These are phyloP conservation scores for Trachelus stipa DNA, from an alignment of 2,888 invertebrate species.

Conservation along the genomic window DNA sequence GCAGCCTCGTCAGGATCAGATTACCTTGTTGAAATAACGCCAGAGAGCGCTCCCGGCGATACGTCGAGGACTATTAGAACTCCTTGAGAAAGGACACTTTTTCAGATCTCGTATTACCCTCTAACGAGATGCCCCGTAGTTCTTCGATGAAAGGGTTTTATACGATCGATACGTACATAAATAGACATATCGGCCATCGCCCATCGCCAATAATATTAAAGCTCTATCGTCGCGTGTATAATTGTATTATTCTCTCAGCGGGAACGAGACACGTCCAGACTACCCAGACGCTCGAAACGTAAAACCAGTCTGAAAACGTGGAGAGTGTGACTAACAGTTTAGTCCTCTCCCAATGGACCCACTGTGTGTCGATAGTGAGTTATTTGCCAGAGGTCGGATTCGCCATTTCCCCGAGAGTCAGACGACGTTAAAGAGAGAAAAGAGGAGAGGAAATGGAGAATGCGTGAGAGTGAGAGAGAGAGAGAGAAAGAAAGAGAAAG, in stretches of 20 bases:
- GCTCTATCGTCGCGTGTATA: background rate
- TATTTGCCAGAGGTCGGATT: slow-evolving; percentile 47
- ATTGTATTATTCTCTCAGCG: background rate
- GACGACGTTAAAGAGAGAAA: slow-evolving; percentile 8
- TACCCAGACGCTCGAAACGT: background rate
- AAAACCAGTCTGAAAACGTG: background rate
- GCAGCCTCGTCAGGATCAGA: slow-evolving; percentile 21
- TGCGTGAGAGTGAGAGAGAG: slow-evolving; percentile 20
- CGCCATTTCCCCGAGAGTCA: slow-evolving; percentile 5
- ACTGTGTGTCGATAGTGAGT: slow-evolving; percentile 58
- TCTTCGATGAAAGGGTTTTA: background rate
- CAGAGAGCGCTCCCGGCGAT: background rate
- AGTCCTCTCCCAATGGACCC: slow-evolving; percentile 38
- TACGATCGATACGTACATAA: background rate
- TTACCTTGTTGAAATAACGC: slow-evolving; percentile 10
- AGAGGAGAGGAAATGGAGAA: slow-evolving; percentile 18
- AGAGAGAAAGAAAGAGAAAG: slow-evolving; percentile 14
- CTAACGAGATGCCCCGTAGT: background rate
- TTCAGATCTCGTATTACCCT: background rate
- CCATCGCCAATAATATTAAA: background rate
- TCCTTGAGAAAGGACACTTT: background rate
- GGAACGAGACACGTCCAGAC: background rate
- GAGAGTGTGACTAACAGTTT: background rate
- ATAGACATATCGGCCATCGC: background rate
- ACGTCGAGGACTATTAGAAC: background rate